Evolutionary conservation across 2,797 vertebrate species (phyloP), one percentile per base, ranked within the genome.

Genomic region (Eulemur rubriventer): DNA sequence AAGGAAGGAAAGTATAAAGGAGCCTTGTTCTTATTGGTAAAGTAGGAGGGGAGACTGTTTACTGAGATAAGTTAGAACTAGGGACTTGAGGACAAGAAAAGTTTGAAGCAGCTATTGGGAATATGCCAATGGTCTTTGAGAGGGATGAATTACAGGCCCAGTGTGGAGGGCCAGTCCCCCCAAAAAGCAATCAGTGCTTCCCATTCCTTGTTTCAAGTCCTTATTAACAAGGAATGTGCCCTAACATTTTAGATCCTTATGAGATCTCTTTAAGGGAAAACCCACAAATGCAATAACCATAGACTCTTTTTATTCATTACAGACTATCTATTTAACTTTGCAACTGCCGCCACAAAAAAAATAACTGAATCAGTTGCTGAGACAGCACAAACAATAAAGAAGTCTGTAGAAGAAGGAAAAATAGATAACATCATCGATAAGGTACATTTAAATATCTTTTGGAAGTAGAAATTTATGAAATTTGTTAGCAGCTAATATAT

Each of bases 401-500:
- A 99, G 98, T 99, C 99, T 0, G 99, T 99, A 38, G 99, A 99
- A 98, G 99, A 99, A 95, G 99, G 99, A 26, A 99, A 99, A 87
- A 99, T 99, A 1, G 99, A 99, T 94, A 99, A 99, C 95, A 99
- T 99, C 97, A 99, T 99, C 78, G 99, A 99, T 97, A 99, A 99
- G 99, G 99, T 98, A 99, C 83, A 97, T 91, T 81, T 86, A 70
- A 87, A 70, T 85, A 69, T 65, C 57, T 95, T 96, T 90, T 75
- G 26, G 65, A 95, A 97, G 95, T 52, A 90, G 2, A 18, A 52
- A 89, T 70, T 17, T 38, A 35, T 70, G 11, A 97, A 95, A 96
- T 88, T 85, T 12, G 12, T 79, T 76, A 93, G 41, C 86, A 96
- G 94, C 48, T 93, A 50, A 73, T 79, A 38, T 86, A 6, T 79